Percentiles rank a stretch among this genome's conserved stretches.
phyloP scores from a whole-genome alignment of 2,113 vertebrate species.

The Mystacornis crossleyi region DNA sequence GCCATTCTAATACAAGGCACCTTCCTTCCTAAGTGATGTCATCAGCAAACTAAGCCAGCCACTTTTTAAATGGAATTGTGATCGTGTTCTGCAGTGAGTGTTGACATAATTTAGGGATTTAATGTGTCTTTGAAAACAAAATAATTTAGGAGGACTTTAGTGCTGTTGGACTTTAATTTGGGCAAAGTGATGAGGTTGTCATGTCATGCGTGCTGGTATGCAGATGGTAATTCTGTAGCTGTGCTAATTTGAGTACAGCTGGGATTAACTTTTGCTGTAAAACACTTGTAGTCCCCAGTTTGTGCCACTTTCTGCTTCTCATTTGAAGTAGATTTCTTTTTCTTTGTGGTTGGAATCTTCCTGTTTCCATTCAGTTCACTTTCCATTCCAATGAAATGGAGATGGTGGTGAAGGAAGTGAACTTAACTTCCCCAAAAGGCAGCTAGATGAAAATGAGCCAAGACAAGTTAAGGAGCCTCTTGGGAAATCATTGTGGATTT shows the following conservation, averaged over 20 bases:
- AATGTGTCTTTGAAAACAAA: not conserved
- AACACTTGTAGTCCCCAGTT: not conserved
- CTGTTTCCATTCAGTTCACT: conserved; percentile 1
- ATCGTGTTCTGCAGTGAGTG: not conserved
- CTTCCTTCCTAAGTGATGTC: not conserved
- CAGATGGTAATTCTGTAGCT: not conserved
- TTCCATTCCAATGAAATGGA: not conserved
- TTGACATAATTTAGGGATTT: not conserved
- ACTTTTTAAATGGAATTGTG: not conserved
- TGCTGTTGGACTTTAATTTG: not conserved
- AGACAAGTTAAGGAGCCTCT: not conserved
- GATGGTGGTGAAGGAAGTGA: not conserved
- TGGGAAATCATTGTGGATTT: not conserved
- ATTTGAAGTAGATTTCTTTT: not conserved
- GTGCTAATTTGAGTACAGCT: not conserved
- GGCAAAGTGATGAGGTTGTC: not conserved
- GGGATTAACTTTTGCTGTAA: not conserved
- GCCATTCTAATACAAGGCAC: not conserved
- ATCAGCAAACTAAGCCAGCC: not conserved
- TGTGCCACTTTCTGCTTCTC: not conserved
- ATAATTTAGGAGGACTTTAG: not conserved
- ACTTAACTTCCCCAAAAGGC: not conserved
- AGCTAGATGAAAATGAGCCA: not conserved
- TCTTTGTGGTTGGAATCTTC: conserved; percentile 13
- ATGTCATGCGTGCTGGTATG: not conserved